Conservation (phyloP, 2,797 vertebrate species). For the Melanotaenia nigrans region DNA sequence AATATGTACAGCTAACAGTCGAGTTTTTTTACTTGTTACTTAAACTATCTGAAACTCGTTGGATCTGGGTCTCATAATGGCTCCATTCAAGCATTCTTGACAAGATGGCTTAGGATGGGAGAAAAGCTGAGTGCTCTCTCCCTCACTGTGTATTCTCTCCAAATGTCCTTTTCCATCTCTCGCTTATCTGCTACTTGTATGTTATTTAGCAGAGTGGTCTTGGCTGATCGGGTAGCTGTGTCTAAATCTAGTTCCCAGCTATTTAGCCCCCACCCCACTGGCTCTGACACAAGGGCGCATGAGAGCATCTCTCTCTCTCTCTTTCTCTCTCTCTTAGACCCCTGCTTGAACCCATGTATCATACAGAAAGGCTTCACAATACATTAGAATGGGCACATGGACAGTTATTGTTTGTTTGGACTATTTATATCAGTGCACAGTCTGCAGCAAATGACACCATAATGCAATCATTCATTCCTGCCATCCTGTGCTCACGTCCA, state of each 20-base stretch:
- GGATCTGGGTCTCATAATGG: slow-evolving; percentile 63
- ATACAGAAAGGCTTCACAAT: slow-evolving; percentile 60
- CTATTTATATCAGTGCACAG: slow-evolving; percentile 69
- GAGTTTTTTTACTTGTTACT: slow-evolving; percentile 44
- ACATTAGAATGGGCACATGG: slow-evolving; percentile 53
- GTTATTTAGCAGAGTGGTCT: slow-evolving; percentile 59
- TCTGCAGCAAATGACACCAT: slow-evolving; percentile 66
- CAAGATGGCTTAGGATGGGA: slow-evolving; percentile 56
- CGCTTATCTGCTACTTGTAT: slow-evolving; percentile 57
- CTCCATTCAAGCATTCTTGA: slow-evolving; percentile 71
- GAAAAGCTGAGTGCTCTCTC: slow-evolving; percentile 62
- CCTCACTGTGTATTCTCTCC: slow-evolving; percentile 13
- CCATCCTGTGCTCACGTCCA: slow-evolving; percentile 60
- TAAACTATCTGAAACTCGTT: slow-evolving; percentile 55
- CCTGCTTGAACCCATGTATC: slow-evolving; percentile 64
- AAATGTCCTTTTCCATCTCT: slow-evolving; percentile 27
- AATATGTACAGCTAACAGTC: slow-evolving; percentile 19
- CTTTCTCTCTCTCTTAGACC: slow-evolving; percentile 43
- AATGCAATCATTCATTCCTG: slow-evolving; percentile 73
- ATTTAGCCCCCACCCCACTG: slow-evolving; percentile 57
- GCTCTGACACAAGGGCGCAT: slow-evolving; percentile 36
- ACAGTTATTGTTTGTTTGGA: slow-evolving; percentile 75
- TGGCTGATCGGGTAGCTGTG: slow-evolving; percentile 53
- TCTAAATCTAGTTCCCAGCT: slow-evolving; percentile 67
- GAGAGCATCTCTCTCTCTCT: slow-evolving; percentile 35